Conservation (phyloP, 1,140 invertebrate genomes). For the Adoxophyes honmai region DNA sequence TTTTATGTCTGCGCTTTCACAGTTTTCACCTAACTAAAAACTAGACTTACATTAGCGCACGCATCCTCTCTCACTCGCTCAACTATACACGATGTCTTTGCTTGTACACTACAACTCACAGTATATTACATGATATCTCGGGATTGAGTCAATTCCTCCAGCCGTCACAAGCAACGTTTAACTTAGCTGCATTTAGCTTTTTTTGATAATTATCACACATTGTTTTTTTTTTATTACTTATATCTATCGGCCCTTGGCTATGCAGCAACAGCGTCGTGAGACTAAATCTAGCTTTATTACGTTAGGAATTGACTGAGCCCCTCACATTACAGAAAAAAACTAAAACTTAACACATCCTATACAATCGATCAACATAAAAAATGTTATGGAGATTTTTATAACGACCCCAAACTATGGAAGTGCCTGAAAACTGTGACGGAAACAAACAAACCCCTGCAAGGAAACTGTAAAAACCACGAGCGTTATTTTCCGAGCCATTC, state of each 20-base stretch:
- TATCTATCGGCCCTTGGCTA: conserved; percentile 27
- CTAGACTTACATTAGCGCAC: conserved; percentile 63
- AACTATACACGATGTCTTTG: conserved; percentile 45
- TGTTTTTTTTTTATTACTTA: conserved; percentile 34
- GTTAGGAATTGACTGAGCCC: conserved; percentile 52
- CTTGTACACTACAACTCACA: conserved; percentile 51
- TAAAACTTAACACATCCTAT: conserved; percentile 58
- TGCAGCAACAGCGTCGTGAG: conserved; percentile 41
- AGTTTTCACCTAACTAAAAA: conserved; percentile 71
- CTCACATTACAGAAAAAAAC: conserved; percentile 43
- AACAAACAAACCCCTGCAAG: conserved; percentile 24
- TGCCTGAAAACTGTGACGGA: conserved; percentile 28
- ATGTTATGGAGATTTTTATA: conserved; percentile 34
- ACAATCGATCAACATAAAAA: conserved; percentile 56
- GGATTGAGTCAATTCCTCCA: conserved; percentile 61
- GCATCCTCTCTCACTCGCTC: conserved; percentile 43
- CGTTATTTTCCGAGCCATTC: too few relatives aligned
- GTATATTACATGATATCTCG: conserved; percentile 54
- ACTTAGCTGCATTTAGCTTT: conserved; percentile 44
- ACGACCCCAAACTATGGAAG: conserved; percentile 22
- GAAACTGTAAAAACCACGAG: conserved; percentile 6
- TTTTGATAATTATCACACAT: conserved; percentile 62
- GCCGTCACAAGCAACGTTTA: conserved; percentile 43
- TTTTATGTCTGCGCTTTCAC: conserved; percentile 54
- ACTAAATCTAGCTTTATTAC: conserved; percentile 18